Evolutionary conservation across 2,888 invertebrate genomes (phyloP).

Genomic region (Pachliopta kotzebuea): DNA sequence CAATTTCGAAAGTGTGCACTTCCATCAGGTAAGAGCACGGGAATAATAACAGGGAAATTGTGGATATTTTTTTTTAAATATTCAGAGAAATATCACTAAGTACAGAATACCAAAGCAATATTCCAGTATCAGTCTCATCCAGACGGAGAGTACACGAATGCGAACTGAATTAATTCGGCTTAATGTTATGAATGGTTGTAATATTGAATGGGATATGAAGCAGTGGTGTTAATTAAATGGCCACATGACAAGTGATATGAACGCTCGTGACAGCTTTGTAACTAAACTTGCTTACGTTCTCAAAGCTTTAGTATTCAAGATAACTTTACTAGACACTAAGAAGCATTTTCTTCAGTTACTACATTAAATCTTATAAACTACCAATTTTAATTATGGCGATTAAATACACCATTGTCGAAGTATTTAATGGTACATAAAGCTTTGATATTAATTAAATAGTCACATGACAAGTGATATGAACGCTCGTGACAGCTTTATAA

Average conservation of each 20-base stretch:
- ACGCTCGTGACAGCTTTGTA: slow-evolving; percentile 8
- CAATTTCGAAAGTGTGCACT: slow-evolving; percentile 26
- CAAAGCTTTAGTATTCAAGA: no score
- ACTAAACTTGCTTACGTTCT: slow-evolving; percentile 6
- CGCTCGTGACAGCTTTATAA: slow-evolving; percentile 8
- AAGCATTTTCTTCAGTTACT: no score
- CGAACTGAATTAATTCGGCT: slow-evolving; percentile 14
- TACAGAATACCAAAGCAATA: slow-evolving; percentile 3
- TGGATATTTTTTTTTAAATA: neutral
- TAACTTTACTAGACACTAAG: no score
- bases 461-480: slow-evolving; percentile 16
- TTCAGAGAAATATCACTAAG: neutral
- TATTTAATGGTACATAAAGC: slow-evolving; percentile 10
- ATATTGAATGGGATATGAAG: slow-evolving; percentile 11
- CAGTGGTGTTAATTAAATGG: slow-evolving; percentile 18
- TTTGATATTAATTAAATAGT: slow-evolving; percentile 17
- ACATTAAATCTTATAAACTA: no score
- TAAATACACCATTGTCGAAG: slow-evolving; percentile 10
- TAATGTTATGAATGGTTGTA: slow-evolving; percentile 18
- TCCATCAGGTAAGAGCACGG: slow-evolving; percentile 13
- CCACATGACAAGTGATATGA: slow-evolving; percentile 18
- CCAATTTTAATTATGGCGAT: no score
- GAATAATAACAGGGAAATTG: slow-evolving; percentile 16
- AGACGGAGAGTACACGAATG: slow-evolving; percentile 6
- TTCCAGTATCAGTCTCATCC: slow-evolving; percentile 9